These are phyloP conservation scores for Carassius auratus DNA, from an alignment of 2,113 vertebrate species.

Conservation along the genomic window DNA sequence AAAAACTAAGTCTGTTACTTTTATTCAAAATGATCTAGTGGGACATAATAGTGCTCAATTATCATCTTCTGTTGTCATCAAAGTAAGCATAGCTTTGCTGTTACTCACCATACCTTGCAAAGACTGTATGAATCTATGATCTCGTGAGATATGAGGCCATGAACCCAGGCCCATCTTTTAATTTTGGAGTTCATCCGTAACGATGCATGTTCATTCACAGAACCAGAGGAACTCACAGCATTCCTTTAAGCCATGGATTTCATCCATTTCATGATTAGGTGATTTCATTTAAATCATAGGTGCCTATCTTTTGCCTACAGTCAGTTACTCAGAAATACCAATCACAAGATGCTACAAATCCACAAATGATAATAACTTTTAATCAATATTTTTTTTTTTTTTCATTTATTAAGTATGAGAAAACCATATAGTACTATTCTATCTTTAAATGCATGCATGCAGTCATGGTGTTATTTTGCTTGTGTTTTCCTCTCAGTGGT, in stretches of 20 bases:
- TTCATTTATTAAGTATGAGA: neutral
- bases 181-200: neutral
- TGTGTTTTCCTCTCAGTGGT: conserved; percentile 48
- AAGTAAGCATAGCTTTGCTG: neutral
- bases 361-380: neutral
- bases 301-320: neutral
- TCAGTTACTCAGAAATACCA: neutral
- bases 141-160: neutral
- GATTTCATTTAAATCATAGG: neutral
- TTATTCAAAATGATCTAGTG: neutral
- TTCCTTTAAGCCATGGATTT: neutral
- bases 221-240: neutral
- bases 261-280: neutral
- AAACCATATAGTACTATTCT: neutral
- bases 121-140: neutral
- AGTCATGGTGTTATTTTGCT: neutral
- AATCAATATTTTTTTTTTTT: neutral
- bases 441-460: neutral
- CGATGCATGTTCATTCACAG: conserved; percentile 16
- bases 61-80: neutral
- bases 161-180: neutral
- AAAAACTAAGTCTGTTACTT: too few relatives aligned
- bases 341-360: neutral
- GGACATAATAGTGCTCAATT: neutral
- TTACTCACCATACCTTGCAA: neutral